These are phyloP conservation scores for Brassicogethes aeneus DNA, from an alignment of 2,888 invertebrate genomes.

Conservation along the genomic window DNA sequence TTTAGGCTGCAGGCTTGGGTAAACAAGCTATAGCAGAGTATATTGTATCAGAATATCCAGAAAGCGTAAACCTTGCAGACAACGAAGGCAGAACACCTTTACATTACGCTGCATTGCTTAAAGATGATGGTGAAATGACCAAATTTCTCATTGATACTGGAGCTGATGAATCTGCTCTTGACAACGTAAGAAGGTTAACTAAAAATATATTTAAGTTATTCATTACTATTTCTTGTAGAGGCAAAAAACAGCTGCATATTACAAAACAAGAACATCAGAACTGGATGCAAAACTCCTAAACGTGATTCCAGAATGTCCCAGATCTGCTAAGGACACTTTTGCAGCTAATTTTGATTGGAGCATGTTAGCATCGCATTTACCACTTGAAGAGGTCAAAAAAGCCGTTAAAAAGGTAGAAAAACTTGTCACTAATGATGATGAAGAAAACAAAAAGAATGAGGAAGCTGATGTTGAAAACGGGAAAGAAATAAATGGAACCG, in stretches of 20 bases:
- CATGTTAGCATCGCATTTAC: conserved; percentile 45
- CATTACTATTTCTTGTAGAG: conserved; percentile 45
- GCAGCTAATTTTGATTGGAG: conserved; percentile 67
- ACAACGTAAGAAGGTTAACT: conserved; percentile 56
- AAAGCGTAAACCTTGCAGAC: conserved; percentile 61
- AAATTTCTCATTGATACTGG: conserved; percentile 71
- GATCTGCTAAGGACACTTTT: conserved; percentile 62
- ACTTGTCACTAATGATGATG: conserved; percentile 13
- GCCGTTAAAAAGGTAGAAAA: conserved; percentile 20
- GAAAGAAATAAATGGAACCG: conserved; percentile 16
- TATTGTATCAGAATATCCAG: conserved; percentile 59
- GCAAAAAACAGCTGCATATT: conserved; percentile 73
- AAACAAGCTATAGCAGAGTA: conserved; percentile 66
- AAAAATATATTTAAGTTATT: conserved; percentile 10
- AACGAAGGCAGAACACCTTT: conserved; percentile 79
- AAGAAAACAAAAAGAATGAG: conserved; percentile 23
- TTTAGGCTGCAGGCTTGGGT: conserved; percentile 74
- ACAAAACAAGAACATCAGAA: conserved; percentile 66
- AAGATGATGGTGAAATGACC: conserved; percentile 70
- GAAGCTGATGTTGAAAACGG: conserved; percentile 12
- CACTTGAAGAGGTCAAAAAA: conserved; percentile 23
- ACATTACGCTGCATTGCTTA: conserved; percentile 77
- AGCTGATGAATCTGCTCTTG: conserved; percentile 73
- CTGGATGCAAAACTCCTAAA: conserved; percentile 63
- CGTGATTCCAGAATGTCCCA: conserved; percentile 71